Evolutionary conservation across 2,797 vertebrate genomes (phyloP), one percentile per base, ranked within the genome.

Genomic region (Pelodytes ibericus): DNA sequence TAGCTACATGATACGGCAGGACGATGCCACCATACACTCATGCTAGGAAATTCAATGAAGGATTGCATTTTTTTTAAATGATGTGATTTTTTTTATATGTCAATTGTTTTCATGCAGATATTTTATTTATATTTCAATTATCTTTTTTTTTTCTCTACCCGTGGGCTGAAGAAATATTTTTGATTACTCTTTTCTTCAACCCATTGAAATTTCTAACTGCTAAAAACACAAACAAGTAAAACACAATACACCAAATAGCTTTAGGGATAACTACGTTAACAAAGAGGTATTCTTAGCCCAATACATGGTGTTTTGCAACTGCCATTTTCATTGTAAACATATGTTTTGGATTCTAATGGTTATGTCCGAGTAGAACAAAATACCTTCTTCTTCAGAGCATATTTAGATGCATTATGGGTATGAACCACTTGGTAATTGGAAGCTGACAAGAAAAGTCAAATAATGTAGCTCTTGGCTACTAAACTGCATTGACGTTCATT

Each of bases 31-130:
- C 47, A 89, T 87, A 89, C 86, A 87, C 89, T 89, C 86, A 90
- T 89, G 86, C 86, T 87, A 85, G 87, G 86, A 90, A 87, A 84
- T 84, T 86, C 85, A 82, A 87, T 87, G 87, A 92, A 89, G 90
- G 89, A 89, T 91, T 91, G 90, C 89, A 90, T 93, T 92, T 93
- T 93, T 92, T 91, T 91, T 91, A 90, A 80, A 86, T 85, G 89
- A 90, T 88, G 89, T 90, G 91, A 91, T 92, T 73, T 67, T 79
- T 78, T 78, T 13, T 13, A 78, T 79, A 73, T 74, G 64, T 26
- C 47, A 72, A 57, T 47, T 63, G 92, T 93, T 92, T 90, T 90
- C 90, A 91, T 92, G 89, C 89, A 87, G 90, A 89, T 87, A 85
- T 90, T 91, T 88, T 90, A 91, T 92, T 93, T 92, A 91, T 91